Percentiles rank a stretch among this genome's conserved stretches.
phyloP scores from a whole-genome alignment of 2,113 vertebrate genomes.

The Misgurnus mizolepis region DNA sequence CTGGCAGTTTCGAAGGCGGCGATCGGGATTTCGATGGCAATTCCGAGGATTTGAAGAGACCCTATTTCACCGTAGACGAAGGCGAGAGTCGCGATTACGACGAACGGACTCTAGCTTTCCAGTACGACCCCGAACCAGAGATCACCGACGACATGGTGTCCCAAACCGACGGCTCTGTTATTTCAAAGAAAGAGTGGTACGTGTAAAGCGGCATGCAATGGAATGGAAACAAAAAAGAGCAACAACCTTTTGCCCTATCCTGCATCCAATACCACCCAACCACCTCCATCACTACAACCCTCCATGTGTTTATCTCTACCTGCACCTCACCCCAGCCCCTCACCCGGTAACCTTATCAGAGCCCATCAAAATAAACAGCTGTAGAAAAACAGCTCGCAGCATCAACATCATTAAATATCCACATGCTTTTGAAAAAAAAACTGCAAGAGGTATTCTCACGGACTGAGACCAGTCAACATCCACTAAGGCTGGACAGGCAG shows the following conservation, averaged over 20 bases:
- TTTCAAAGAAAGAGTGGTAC: constrained; percentile 99
- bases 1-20: constrained; percentile 71
- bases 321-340: constrained; percentile 49
- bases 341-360: constrained; percentile 53
- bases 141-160: constrained; percentile 96
- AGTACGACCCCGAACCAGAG: constrained; percentile 92
- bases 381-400: constrained; percentile 64
- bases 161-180: constrained; percentile 98
- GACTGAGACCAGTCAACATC: constrained; percentile 54
- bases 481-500: constrained; percentile 59
- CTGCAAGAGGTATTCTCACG: constrained; percentile 60
- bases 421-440: constrained; percentile 59
- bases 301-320: constrained; percentile 48
- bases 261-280: constrained; percentile 60
- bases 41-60: constrained; percentile 91
- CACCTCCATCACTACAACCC: constrained; percentile 46
- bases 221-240: constrained; percentile 25
- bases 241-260: constrained; percentile 57
- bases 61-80: constrained; percentile 97
- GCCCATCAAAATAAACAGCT: constrained; percentile 62
- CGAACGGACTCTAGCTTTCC: constrained; percentile 94
- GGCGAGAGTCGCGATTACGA: constrained; percentile 86
- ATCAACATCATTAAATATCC: constrained; percentile 58
- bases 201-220: constrained; percentile 80
- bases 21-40: constrained; percentile 85